These are phyloP conservation scores for Zoanthus sansibaricus DNA, from an alignment of 92 coral and sea anemone genomes.

Conservation along the genomic window DNA sequence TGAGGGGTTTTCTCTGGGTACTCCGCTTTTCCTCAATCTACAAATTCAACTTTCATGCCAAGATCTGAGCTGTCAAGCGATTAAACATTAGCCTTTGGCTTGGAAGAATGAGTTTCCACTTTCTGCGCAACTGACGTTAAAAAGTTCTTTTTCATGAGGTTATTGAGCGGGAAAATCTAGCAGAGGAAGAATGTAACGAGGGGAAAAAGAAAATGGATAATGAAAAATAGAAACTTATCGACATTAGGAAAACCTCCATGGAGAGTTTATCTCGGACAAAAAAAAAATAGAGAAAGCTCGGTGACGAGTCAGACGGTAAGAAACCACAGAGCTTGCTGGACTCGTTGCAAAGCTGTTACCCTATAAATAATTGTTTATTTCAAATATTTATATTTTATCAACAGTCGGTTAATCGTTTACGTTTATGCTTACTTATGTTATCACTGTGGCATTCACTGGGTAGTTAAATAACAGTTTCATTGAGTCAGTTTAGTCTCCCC, in stretches of 20 bases:
- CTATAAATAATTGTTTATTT: conserved; percentile 5
- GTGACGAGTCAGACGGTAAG: conserved; percentile 1
- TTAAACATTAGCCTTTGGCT: too few species aligned
- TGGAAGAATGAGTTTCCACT: not conserved
- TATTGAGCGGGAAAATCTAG: conserved; percentile 32
- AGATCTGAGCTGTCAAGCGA: too few species aligned
- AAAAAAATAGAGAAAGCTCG: not conserved
- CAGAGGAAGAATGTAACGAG: conserved; percentile 22
- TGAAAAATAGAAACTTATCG: conserved; percentile 19
- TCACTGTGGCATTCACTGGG: too few species aligned
- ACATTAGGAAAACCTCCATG: conserved; percentile 19
- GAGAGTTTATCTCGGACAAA: conserved; percentile 23
- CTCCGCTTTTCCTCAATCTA: too few species aligned
- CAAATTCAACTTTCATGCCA: too few species aligned
- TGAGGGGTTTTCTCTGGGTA: too few species aligned
- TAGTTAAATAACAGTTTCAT: conserved; percentile 1
- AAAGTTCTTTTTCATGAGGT: conserved; percentile 6
- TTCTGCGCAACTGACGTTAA: not conserved
- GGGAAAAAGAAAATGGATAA: conserved; percentile 12
- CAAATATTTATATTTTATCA: not conserved
- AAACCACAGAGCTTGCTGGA: conserved; percentile 13
- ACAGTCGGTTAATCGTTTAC: not conserved
- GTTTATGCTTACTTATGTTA: not conserved
- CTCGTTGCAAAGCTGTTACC: conserved; percentile 16
- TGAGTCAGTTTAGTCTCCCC: conserved; percentile 3